phyloP scores from a whole-genome alignment of 2,888 invertebrate species.

The Sarcophaga rosellei region DNA sequence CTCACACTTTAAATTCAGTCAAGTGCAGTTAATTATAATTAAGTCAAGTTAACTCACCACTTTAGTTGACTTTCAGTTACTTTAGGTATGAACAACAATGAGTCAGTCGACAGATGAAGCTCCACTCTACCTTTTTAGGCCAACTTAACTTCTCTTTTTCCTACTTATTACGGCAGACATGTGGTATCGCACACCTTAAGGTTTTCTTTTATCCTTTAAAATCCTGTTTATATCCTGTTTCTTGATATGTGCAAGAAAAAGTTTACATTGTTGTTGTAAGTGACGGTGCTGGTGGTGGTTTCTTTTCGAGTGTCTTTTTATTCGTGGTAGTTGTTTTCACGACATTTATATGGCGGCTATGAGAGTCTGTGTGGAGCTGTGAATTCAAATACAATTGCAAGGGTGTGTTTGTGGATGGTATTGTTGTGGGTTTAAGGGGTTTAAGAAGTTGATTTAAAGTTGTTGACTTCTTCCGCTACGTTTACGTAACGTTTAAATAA shows the following conservation, averaged over 20 bases:
- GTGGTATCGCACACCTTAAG: conserved; percentile 64
- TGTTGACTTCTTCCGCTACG: conserved; percentile 71
- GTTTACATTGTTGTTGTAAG: conserved; percentile 24
- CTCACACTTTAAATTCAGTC: conserved; percentile 64
- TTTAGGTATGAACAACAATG: conserved; percentile 57
- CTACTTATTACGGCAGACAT: conserved; percentile 43
- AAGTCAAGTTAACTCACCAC: conserved; percentile 76
- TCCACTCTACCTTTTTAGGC: neutral
- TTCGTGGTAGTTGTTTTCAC: conserved; percentile 9
- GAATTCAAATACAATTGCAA: neutral
- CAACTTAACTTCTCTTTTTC: neutral
- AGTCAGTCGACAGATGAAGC: conserved; percentile 35
- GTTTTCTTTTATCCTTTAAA: conserved; percentile 63
- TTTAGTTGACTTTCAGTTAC: conserved; percentile 67
- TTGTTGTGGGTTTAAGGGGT: conserved; percentile 30
- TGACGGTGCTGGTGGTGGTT: conserved; percentile 42
- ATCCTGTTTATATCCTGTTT: conserved; percentile 65
- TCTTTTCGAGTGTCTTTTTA: conserved; percentile 47
- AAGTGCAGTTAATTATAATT: conserved; percentile 80
- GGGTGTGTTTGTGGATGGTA: conserved; percentile 4
- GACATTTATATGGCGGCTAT: conserved; percentile 29
- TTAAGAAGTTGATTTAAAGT: conserved; percentile 70
- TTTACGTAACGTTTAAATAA: conserved; percentile 70
- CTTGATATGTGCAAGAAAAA: conserved; percentile 53
- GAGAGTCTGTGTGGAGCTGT: neutral